These are phyloP conservation scores for Colostygia pectinataria DNA, from an alignment of 2,888 invertebrate species.

Conservation along the genomic window DNA sequence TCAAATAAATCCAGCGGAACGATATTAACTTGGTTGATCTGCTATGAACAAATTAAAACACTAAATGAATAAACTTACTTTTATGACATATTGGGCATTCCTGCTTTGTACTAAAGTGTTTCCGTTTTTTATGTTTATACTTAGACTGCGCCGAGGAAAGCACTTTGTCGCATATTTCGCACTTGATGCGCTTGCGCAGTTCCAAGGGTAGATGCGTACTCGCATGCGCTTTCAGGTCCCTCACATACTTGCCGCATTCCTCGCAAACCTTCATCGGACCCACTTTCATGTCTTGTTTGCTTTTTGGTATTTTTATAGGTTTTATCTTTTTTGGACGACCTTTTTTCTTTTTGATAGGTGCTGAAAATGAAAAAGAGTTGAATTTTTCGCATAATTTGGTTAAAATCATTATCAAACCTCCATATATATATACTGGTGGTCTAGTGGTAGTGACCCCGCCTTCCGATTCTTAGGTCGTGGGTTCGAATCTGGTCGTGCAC, in stretches of 20 bases:
- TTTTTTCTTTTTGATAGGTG: slow-evolving; percentile 36
- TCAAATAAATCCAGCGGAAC: too few relatives aligned
- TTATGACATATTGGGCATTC: slow-evolving; percentile 67
- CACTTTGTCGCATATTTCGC: slow-evolving; percentile 58
- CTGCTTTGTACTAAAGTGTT: slow-evolving; percentile 63
- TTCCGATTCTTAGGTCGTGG: too few relatives aligned
- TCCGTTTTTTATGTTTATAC: slow-evolving; percentile 56
- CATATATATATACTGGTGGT: too few relatives aligned
- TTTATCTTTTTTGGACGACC: slow-evolving; percentile 37
- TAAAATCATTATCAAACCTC: too few relatives aligned
- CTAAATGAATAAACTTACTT: slow-evolving; percentile 47
- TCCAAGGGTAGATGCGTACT: slow-evolving; percentile 46
- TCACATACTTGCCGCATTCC: slow-evolving; percentile 63
- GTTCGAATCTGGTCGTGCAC: too few relatives aligned
- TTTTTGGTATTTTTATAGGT: slow-evolving; percentile 17
- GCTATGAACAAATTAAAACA: too few relatives aligned
- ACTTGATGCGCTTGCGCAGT: slow-evolving; percentile 45
- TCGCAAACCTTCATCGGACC: slow-evolving; percentile 53
- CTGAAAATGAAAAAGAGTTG: too few relatives aligned
- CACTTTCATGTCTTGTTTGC: slow-evolving; percentile 19
- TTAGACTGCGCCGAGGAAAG: slow-evolving; percentile 52
- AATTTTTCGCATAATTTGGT: too few relatives aligned
- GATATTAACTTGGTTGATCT: too few relatives aligned
- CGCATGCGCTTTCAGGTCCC: slow-evolving; percentile 55
- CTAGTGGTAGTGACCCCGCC: too few relatives aligned